These are phyloP conservation scores for Eupeodes corollae DNA, from an alignment of 1,140 invertebrate species.

Conservation along the genomic window DNA sequence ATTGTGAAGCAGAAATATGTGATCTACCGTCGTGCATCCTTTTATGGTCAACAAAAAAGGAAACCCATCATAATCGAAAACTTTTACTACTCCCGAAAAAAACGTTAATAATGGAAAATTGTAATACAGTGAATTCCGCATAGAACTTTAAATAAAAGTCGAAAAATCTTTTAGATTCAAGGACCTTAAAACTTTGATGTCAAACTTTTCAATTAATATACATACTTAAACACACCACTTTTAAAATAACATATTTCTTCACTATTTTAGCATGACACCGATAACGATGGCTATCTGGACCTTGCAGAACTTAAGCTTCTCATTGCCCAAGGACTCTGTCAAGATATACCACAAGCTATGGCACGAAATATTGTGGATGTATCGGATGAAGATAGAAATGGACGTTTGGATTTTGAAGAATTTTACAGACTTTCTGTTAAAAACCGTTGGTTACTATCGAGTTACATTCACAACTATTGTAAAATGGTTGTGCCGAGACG, in stretches of 20 bases:
- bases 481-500: conserved; percentile 44
- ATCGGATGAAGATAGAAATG: conserved; percentile 60
- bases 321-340: conserved; percentile 48
- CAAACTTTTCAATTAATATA: no score
- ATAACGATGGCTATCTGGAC: conserved; percentile 61
- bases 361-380: conserved; percentile 57
- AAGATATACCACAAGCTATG: conserved; percentile 60
- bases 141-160: no score
- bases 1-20: no score
- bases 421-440: conserved; percentile 66
- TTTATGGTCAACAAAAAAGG: no score
- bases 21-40: no score
- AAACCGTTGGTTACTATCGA: conserved; percentile 46
- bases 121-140: no score
- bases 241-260: conserved; percentile 32
- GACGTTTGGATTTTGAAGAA: conserved; percentile 62
- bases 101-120: no score
- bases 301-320: conserved; percentile 55
- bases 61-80: no score
- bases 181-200: no score
- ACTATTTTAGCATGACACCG: conserved; percentile 58
- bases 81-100: no score
- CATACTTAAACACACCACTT: no score
- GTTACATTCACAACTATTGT: conserved; percentile 46
- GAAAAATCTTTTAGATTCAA: no score